Conservation (phyloP, 2,888 invertebrate genomes). For the Apoda limacodes region DNA sequence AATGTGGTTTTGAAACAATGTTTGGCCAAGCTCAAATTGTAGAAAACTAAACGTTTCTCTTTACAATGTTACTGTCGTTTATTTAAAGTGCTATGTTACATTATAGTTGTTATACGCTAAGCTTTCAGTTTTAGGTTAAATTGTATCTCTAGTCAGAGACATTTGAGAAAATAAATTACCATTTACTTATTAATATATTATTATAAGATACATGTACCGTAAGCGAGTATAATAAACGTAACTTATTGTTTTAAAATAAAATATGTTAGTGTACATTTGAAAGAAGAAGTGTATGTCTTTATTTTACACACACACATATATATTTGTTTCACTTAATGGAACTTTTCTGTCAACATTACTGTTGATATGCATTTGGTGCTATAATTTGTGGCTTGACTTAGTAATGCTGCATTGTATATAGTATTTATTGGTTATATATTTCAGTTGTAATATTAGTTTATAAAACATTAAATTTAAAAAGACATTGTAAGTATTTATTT, state of each 20-base stretch:
- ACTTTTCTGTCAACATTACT: slow-evolving; percentile 61
- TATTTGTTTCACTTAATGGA: slow-evolving; percentile 40
- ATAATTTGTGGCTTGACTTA: slow-evolving; percentile 65
- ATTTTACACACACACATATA: too few species aligned
- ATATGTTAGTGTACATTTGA: slow-evolving; percentile 39
- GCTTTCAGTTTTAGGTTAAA: slow-evolving; percentile 53
- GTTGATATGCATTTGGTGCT: slow-evolving; percentile 60
- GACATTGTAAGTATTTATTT: too few species aligned
- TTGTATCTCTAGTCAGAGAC: slow-evolving; percentile 68
- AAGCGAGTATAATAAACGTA: slow-evolving; percentile 53
- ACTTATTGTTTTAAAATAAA: slow-evolving; percentile 51
- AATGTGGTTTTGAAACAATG: slow-evolving; percentile 35
- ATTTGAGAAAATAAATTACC: slow-evolving; percentile 56
- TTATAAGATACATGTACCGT: slow-evolving; percentile 31
- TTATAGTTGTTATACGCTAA: slow-evolving; percentile 43
- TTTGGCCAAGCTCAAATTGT: slow-evolving; percentile 65
- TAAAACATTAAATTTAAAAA: too few species aligned
- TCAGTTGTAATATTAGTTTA: slow-evolving; percentile 35
- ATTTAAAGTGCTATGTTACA: slow-evolving; percentile 58
- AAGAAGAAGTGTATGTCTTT: slow-evolving; percentile 45
- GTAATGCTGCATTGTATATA: slow-evolving; percentile 57
- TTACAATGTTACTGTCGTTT: slow-evolving; percentile 23
- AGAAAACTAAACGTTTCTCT: slow-evolving; percentile 34
- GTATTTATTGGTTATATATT: slow-evolving; percentile 59
- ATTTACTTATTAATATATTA: slow-evolving; percentile 62